Base-by-base conservation (phyloP, 2,888 invertebrate genomes). In the Antitype chi region DNA sequence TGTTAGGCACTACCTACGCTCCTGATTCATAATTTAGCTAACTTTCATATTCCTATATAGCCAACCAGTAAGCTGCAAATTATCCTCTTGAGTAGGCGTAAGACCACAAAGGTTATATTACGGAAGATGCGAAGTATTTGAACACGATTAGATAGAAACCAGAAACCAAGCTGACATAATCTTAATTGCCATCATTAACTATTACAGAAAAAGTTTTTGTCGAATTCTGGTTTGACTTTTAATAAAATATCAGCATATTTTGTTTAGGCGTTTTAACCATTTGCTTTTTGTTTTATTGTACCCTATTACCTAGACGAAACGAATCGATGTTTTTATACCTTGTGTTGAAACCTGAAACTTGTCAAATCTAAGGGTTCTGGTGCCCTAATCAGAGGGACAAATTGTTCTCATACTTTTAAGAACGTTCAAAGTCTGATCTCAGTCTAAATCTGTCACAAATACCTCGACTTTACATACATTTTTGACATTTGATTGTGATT, bases 1-100 rank as follows among this genome's bases (percentile, higher is more conserved):
- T 82, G 78, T 85, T 72, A 68, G 57, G 13, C 5, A 8, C 76
- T 43, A 57, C 86, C 75, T 71, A 86, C 84, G 67, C 75, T 57
- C 23, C 72, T 83, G 70, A 76, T 70, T 75, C 75, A 84, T 82
- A 73, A 84, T 84, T 75, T 73, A 71, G 72, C 64, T 23, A 83
- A 76, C 84, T 84, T 86, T 84, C 84, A 71, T 84, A 83, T 86
- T 70, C 43, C 64, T 70, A 71, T 70, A 69, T 63, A 78, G 47
- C 63, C 57, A 72, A 66, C 60, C 17, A 59, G 32, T 25, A 9
- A n/a, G 55, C 57, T 17, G 82, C 82, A 82, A 83, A 85, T 82
- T 82, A 82, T 43, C 38, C 38, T 53, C 17, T 15, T 52, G 71
- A 63, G 84, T 86, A 62, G 84, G 84, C 74, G 86, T 78, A 73